Percentiles rank a stretch among this genome's conserved stretches.
These are phyloP conservation scores for Reticulitermes speratus DNA, from an alignment of 1,140 invertebrate genomes.

Conservation along the genomic window DNA sequence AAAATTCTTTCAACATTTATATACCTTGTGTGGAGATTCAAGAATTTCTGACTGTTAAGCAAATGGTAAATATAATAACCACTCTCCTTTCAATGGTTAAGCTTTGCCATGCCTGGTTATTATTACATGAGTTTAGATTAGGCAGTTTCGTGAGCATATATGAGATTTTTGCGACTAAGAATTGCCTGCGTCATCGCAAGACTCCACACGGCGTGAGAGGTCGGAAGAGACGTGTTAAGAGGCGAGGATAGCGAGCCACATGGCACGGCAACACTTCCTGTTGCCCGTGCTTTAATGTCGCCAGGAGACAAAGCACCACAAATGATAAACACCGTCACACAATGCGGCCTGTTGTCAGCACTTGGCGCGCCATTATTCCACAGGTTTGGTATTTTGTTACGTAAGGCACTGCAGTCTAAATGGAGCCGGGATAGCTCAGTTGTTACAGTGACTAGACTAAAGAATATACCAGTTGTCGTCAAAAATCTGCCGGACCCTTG, in stretches of 20 bases:
- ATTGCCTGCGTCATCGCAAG: conserved; percentile 12
- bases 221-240: background rate
- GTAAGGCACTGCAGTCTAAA: no score
- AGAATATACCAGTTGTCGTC: no score
- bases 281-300: background rate
- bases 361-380: background rate
- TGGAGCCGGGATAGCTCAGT: no score
- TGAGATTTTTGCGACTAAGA: conserved; percentile 1
- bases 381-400: background rate
- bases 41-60: no score
- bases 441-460: no score
- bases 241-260: background rate
- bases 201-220: conserved; percentile 22
- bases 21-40: no score
- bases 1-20: no score
- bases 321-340: background rate
- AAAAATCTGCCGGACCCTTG: no score
- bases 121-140: background rate
- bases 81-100: no score
- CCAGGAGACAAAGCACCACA: background rate
- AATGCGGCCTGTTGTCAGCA: background rate
- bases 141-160: background rate
- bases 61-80: no score
- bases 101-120: no score
- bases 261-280: background rate